Evolutionary conservation across 92 coral and sea anemone genomes (phyloP).

Genomic region (Parazoanthus darwini): DNA sequence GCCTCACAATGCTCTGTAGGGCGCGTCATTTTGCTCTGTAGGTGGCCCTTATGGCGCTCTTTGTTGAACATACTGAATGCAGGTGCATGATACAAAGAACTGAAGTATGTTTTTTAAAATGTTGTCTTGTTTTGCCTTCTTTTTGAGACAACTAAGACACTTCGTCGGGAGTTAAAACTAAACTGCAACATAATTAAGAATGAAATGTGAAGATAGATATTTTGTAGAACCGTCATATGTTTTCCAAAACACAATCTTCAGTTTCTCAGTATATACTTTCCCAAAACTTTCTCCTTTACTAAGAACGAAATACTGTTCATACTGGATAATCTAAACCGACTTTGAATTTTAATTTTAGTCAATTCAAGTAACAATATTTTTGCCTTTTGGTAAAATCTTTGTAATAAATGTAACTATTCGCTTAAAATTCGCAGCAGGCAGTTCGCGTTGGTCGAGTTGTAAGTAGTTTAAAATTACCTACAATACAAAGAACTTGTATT

Average conservation of each 20-base stretch:
- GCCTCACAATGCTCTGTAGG: too few species aligned
- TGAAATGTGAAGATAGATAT: not conserved
- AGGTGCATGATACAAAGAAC: not conserved
- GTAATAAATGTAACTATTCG: not conserved
- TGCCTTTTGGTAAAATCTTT: not conserved
- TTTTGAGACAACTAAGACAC: too few species aligned
- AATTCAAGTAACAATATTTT: not conserved
- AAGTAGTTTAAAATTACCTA: not conserved
- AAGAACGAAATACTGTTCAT: too few species aligned
- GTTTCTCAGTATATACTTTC: too few species aligned
- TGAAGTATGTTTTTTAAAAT: not conserved
- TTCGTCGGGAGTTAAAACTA: not conserved
- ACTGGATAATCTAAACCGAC: not conserved
- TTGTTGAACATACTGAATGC: too few species aligned
- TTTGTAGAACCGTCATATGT: not conserved
- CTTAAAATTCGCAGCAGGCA: not conserved
- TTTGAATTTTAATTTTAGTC: not conserved
- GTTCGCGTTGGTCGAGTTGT: not conserved
- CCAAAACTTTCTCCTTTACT: too few species aligned
- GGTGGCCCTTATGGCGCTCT: not conserved
- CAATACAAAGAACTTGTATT: not conserved
- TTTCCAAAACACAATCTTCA: too few species aligned
- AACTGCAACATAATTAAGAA: not conserved
- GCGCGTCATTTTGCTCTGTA: too few species aligned
- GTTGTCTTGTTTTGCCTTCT: not conserved